Base-by-base conservation (phyloP, 2,113 vertebrate species). In the Corythoichthys intestinalis region DNA sequence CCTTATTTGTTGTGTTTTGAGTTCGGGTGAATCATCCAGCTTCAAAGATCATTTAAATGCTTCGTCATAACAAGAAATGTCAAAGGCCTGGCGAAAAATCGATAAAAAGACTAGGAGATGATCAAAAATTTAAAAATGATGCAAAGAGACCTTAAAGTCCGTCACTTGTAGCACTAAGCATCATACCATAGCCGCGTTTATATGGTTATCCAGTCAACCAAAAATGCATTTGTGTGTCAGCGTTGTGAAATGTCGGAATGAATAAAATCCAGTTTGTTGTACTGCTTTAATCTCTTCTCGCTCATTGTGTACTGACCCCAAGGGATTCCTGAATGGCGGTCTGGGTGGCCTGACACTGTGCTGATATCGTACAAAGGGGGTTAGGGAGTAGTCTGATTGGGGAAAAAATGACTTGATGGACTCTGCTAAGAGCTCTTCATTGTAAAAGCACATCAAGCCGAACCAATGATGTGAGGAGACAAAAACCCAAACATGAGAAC, bases 381-480 rank as follows among this genome's bases (percentile, higher is more conserved):
- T 14, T 53, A 71, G 63, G 67, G 28, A 73, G 67, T 39, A 11
- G 73, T 14, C 52, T 66, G 73, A 72, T 66, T 66, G 65, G 67
- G 83, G 86, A 80, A 81, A 88, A 85, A 87, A 85, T 73, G 59
- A 41, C 66, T 78, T 75, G 70, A 28, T 28, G 20, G 20, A 28
- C 75, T 66, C 66, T n/a, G 68, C 64, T 84, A 59, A 66, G 67
- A 76, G 81, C 77, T 44, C 58, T 79, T 78, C 67, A 78, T 69
- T 82, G 74, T 28, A 50, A 65, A 71, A 77, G 44, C 70, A 74
- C 83, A 83, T 83, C 67, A 74, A 84, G 85, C 79, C 2, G 54
- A 81, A 81, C 68, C 75, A 81, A 85, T 85, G 80, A 85, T 74
- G 72, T 46, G 74, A 74, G 14, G 67, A 81, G 83, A 84, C 80